These are phyloP conservation scores for Phainopepla nitens DNA, from an alignment of 2,113 vertebrate species.

Conservation along the genomic window DNA sequence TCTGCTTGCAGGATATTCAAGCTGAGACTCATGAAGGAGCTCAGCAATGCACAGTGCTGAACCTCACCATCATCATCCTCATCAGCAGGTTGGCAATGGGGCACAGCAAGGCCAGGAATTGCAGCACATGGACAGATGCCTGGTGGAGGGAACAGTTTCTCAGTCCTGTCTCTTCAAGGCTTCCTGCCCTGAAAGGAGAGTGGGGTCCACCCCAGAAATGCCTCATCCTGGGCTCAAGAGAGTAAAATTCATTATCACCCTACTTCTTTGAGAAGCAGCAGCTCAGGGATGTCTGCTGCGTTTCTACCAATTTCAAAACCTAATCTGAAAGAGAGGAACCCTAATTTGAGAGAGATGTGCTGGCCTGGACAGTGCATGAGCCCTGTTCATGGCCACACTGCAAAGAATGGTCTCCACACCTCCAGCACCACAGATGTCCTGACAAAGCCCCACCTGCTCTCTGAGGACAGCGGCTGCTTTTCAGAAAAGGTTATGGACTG, in stretches of 20 bases:
- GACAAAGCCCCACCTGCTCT: background rate
- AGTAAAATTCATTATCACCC: background rate
- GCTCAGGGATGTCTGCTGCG: rapidly evolving
- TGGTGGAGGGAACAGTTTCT: background rate
- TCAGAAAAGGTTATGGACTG: background rate
- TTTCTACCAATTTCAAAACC: background rate
- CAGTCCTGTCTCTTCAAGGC: background rate
- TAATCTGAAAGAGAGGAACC: background rate
- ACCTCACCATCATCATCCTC: background rate
- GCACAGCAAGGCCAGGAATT: background rate
- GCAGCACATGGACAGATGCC: background rate
- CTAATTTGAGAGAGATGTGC: background rate
- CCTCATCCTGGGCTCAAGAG: background rate
- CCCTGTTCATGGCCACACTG: rapidly evolving
- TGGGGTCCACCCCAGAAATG: background rate
- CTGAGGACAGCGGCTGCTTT: background rate
- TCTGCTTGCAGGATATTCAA: rapidly evolving
- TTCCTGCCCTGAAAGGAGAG: background rate
- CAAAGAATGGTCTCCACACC: rapidly evolving
- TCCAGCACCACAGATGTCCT: background rate
- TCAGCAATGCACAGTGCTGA: background rate
- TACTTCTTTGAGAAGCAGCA: background rate
- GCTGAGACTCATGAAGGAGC: background rate
- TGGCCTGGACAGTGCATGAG: background rate
- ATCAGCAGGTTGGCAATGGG: background rate